Percentiles rank a stretch among this genome's conserved stretches.
phyloP scores from a whole-genome alignment of 2,888 invertebrate genomes.

The Andricus quercusramuli region DNA sequence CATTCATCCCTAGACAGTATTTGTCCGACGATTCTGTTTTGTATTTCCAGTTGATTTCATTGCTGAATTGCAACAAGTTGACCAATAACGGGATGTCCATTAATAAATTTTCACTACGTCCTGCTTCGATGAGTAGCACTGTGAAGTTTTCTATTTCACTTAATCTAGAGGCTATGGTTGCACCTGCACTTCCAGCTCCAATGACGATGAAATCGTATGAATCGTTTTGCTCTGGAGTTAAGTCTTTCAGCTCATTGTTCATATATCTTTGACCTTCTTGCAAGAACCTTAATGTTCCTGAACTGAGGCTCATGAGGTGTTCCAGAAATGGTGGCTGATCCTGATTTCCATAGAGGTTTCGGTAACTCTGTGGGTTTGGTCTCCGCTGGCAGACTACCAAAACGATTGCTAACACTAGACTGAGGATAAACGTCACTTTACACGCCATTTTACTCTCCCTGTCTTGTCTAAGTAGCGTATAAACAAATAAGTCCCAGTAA shows the following conservation, averaged over 20 bases:
- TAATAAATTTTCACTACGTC: no score
- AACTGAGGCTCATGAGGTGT: background rate
- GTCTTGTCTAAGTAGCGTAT: constrained; percentile 5
- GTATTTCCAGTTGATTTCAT: no score
- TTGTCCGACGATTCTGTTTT: no score
- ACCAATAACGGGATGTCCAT: no score
- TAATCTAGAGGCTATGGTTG: no score
- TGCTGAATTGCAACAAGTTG: no score
- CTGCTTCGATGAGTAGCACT: no score
- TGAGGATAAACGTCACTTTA: background rate
- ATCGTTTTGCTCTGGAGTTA: no score
- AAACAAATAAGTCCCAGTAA: constrained; percentile 23
- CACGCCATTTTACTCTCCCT: constrained; percentile 12
- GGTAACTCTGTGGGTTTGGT: background rate
- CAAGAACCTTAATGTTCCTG: constrained; percentile 76
- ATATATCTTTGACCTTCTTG: constrained; percentile 80
- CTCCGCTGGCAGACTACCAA: background rate
- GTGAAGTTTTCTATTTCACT: no score
- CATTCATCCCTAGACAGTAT: no score
- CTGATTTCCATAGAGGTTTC: background rate
- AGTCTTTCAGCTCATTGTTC: constrained; percentile 81
- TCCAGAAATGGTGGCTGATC: background rate
- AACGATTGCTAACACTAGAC: background rate
- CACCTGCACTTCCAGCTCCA: no score
- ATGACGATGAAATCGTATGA: no score